Conservation (phyloP, 2,888 invertebrate genomes). For the Caenorhabditis plicata region DNA sequence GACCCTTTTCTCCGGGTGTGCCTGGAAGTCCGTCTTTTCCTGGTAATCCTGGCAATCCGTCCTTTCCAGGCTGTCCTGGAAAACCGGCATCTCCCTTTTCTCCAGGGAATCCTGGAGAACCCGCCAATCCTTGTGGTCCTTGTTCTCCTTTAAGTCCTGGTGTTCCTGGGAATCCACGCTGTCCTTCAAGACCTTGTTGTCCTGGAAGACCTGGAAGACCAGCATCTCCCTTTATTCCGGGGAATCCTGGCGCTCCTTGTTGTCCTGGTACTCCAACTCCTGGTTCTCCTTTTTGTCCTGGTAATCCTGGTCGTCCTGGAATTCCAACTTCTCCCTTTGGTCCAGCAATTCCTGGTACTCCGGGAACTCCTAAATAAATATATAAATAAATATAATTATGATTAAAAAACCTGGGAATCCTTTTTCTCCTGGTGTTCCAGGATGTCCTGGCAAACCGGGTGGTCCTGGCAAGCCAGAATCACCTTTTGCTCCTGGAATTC, state of each 20-base stretch:
- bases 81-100: constrained; percentile 55
- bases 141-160: constrained; percentile 46
- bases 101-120: constrained; percentile 60
- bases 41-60: constrained; percentile 45
- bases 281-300: constrained; percentile 48
- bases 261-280: constrained; percentile 44
- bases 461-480: constrained; percentile 41
- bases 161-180: constrained; percentile 46
- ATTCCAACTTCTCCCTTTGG: constrained; percentile 69
- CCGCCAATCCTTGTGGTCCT: constrained; percentile 37
- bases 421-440: constrained; percentile 39
- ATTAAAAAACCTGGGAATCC: too few relatives aligned
- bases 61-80: constrained; percentile 54
- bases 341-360: constrained; percentile 59
- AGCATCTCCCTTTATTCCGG: constrained; percentile 65
- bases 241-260: constrained; percentile 69
- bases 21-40: constrained; percentile 66
- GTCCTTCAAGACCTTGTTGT: constrained; percentile 46
- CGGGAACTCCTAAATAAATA: constrained; percentile 56
- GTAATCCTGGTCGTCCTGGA: constrained; percentile 74
- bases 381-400: too few relatives aligned
- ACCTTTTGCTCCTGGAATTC: constrained; percentile 33
- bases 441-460: constrained; percentile 44
- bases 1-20: constrained; percentile 71
- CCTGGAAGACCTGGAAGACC: constrained; percentile 46